Conservation (phyloP, 2,888 invertebrate genomes). For the Hedya salicella region DNA sequence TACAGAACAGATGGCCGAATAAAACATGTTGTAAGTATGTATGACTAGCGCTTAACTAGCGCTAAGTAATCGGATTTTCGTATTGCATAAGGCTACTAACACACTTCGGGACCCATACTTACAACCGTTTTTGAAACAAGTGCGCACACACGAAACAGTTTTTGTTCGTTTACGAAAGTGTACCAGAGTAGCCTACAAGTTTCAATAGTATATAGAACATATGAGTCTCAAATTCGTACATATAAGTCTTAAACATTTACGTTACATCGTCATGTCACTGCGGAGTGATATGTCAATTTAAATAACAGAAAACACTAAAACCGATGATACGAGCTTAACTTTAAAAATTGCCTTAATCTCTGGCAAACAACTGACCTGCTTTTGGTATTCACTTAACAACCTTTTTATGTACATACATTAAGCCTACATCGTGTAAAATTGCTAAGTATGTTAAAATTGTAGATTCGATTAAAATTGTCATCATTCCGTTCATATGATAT, state of each 20-base stretch:
- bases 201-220: background rate
- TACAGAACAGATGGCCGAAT: background rate
- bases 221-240: background rate
- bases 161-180: no score
- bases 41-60: background rate
- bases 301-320: slow-evolving; percentile 31
- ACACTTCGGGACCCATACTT: background rate
- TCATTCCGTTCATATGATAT: background rate
- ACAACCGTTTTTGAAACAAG: background rate
- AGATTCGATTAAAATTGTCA: slow-evolving; percentile 9
- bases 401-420: slow-evolving; percentile 49
- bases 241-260: slow-evolving; percentile 3
- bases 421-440: slow-evolving; percentile 37
- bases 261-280: background rate
- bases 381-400: slow-evolving; percentile 57
- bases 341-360: slow-evolving; percentile 47
- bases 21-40: background rate
- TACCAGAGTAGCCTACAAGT: no score
- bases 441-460: slow-evolving; percentile 9
- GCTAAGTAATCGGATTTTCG: background rate
- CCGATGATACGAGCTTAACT: slow-evolving; percentile 14
- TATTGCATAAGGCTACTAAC: no score
- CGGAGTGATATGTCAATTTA: slow-evolving; percentile 8
- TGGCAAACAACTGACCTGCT: slow-evolving; percentile 61
- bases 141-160: no score